Base-by-base conservation (phyloP, 1,140 invertebrate genomes). In the Globodera rostochiensis region DNA sequence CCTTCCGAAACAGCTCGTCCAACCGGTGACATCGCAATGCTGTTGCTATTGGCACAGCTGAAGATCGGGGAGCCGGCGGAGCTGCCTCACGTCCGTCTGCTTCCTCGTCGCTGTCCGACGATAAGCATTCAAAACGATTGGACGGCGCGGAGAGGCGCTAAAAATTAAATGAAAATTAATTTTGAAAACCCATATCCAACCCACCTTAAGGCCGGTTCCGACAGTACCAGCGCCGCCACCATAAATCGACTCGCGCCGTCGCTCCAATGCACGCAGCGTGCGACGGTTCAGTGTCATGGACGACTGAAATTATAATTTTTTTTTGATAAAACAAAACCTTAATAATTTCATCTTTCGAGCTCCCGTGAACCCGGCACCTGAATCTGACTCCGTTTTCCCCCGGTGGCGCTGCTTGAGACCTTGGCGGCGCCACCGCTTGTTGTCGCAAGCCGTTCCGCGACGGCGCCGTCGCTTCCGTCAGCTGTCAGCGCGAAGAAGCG, bases 401-500 rank as follows among this genome's bases (percentile, higher is more conserved):
- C 57, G 7, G 50, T 13, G 11, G 50, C 50, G 11, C 50, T 13
- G 50, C 50, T 53, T 53, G 50, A 53, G 11, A 9, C 1, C 50
- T 0, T 53, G 50, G 11, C 36, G 36, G 21, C 36, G 36, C 36
- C 69, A 7, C n/a, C 46, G 69, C n/a, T 71, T 0, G 25, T 45
- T 6, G 69, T 71, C 25, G 36, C 69, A 11, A 11, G 11, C 25
- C 46, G 69, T 36, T 71, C 25, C 69, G 46, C 25, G 19, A 6
- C 69, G 36, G 25, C 46, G 11, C 69, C 25, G 9, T 45, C 46
- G 69, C 9, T 11, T 45, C 69, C 46, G 36, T 71, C 69, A 21
- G 80, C 47, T 49, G 87, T 84, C 13, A 88, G 66, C 6, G 86
- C 87, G 77, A 87, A 87, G 80, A 90, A 89, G 80, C 88, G 80